Conservation (phyloP, 1,140 invertebrate genomes). For the Atta cephalotes region DNA sequence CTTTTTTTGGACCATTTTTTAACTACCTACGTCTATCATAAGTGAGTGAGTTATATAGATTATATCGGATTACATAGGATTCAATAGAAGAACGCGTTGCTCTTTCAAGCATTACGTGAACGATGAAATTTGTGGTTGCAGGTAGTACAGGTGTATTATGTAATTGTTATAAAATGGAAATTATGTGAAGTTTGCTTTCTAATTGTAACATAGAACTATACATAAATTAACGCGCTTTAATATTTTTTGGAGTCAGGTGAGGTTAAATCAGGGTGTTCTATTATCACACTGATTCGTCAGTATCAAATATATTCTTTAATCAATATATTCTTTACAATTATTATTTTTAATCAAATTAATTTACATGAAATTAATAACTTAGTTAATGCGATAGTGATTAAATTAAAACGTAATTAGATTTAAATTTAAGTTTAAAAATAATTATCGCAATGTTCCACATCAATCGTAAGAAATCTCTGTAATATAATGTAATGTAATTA, state of each 20-base stretch:
- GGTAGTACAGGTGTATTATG: constrained; percentile 5
- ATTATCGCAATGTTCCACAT: background rate
- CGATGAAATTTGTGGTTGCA: constrained; percentile 39
- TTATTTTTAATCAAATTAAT: constrained; percentile 4
- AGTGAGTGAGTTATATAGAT: constrained; percentile 14
- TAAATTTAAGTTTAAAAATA: background rate
- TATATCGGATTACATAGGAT: constrained; percentile 30
- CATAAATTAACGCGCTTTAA: constrained; percentile 1
- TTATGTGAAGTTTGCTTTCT: constrained; percentile 34
- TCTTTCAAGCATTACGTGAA: constrained; percentile 54
- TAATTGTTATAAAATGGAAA: constrained; percentile 51
- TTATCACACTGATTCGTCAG: background rate
- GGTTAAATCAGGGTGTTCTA: background rate
- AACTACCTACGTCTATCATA: constrained; percentile 30
- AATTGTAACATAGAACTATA: constrained; percentile 14
- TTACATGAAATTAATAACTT: background rate
- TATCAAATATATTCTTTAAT: background rate
- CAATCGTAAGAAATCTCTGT: background rate
- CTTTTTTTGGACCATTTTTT: constrained; percentile 14
- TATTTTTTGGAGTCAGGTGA: background rate
- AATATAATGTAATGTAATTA: background rate
- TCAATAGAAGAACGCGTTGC: constrained; percentile 13
- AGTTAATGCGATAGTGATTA: background rate
- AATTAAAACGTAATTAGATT: background rate
- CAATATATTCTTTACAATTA: background rate